Base-by-base conservation (phyloP, 2,888 invertebrate genomes). In the Drosophila limbata region DNA sequence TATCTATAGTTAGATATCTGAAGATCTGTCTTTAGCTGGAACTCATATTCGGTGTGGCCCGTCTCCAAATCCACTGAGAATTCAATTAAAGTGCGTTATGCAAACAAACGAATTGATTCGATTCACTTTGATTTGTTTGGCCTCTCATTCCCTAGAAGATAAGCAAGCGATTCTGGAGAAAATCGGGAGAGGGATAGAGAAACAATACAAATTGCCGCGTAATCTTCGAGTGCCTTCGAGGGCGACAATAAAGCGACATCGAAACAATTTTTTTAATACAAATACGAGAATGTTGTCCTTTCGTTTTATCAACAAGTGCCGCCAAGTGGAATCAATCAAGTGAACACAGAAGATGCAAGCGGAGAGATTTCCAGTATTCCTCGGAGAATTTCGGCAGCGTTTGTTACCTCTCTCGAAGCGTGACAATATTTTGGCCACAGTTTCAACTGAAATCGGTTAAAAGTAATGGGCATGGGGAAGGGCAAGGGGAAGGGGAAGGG, bases 171-270 rank as follows among this genome's bases (percentile, higher is more conserved):
- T 73, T 83, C 81, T 65, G 10, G 3, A 59, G 69, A 88, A 82
- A 65, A 52, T 70, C 50, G 51, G 40, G 56, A 42, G n/a, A 47
- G 57, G 35, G 61, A 42, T 48, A 40, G 57, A 33, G 61, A 33
- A 62, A 88, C 88, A 89, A 89, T 79, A 89, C 90, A 88, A 88
- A 90, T 90, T 90, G 88, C 88, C 77, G 76, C 73, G 90, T 88
- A 88, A 88, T 88, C 90, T 88, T 84, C 73, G 59, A 78, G 77
- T 70, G 52, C 19, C 47, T 60, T 21, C 39, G 52, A 17, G 51
- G 68, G 67, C 79, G 77, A 84, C 73, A 72, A 35, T 31, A 39
- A 69, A 57, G 53, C 77, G 81, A 84, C 84, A 89, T 89, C 61
- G 73, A 62, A 64, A 52, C 56, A 69, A 56, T 72, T 67, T 50